Base-by-base conservation (phyloP, 1,140 invertebrate species). In the Drosophila sucinea region DNA sequence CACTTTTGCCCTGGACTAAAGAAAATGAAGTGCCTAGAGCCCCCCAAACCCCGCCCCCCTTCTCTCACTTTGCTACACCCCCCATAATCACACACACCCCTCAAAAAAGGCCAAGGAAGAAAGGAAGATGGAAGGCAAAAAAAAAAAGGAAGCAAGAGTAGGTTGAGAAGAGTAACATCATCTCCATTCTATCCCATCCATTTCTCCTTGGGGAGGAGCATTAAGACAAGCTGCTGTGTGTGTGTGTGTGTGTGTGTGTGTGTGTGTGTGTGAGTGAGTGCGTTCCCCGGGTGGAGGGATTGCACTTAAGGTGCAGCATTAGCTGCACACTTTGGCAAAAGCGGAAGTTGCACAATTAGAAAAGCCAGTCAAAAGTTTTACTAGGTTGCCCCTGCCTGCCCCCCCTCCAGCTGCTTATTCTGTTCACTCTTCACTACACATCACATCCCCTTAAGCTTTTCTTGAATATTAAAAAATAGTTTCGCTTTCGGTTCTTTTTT, bases 301-400 rank as follows among this genome's bases (percentile, higher is more conserved):
- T 89, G 83, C 83, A 87, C 83, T 87, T 87, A 87, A 86, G 84
- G 83, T 87, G 84, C 84, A 83, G 76, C 76, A 89, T 87, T 89
- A 87, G 83, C 84, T 77, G 84, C 84, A 89, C 77, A 83, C 77
- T 80, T 81, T 81, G 82, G 78, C 81, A 55, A 73, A 64, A 69
- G 60, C 84, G 84, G 84, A 89, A 89, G 84, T 89, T 87, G 80
- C 73, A 89, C 84, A 89, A 89, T 89, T 89, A 89, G 84, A 83
- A 83, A 71, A 84, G 77, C 80, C 76, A 82, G 84, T 83, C 84
- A 89, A 87, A 87, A 70, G 83, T 83, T 84, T 70, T 60, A 62
- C 23, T 71, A 25, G 40, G n/a, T 23, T 60, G 23, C 27, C 27
- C 27, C 23, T 25, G 38, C 60, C 40, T 54, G 23, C 30, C 41